phyloP scores from a whole-genome alignment of 2,113 vertebrate genomes.

The Xyrauchen texanus region DNA sequence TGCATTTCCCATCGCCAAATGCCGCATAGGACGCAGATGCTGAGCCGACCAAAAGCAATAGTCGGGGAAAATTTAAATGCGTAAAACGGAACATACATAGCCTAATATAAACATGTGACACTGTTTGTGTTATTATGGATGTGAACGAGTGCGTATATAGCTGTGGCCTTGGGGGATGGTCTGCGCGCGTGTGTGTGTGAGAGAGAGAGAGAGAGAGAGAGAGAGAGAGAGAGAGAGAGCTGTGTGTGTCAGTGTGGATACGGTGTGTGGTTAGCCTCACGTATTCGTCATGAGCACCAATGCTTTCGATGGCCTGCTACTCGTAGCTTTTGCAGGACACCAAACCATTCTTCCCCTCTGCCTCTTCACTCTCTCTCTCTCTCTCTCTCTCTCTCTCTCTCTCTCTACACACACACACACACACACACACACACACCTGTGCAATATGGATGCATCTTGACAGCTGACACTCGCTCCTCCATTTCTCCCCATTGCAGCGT shows the following conservation, averaged over 20 bases:
- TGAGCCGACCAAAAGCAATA: neutral
- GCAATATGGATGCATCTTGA: conserved; percentile 34
- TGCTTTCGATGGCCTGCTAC: conserved; percentile 19
- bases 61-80: neutral
- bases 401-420: neutral
- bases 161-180: conserved; percentile 10
- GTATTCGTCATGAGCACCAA: conserved; percentile 16
- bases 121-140: neutral
- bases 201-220: neutral
- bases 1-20: conserved; percentile 27
- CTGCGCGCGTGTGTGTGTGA: neutral
- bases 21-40: conserved; percentile 29
- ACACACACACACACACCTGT: neutral
- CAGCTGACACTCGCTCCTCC: conserved; percentile 37
- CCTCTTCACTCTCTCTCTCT: neutral
- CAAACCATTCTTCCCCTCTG: neutral
- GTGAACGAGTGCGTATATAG: conserved; percentile 17
- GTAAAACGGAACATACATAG: conserved; percentile 4
- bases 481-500: conserved; percentile 52
- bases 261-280: conserved; percentile 20
- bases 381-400: too few species aligned
- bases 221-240: conserved; percentile 1
- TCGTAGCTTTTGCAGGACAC: neutral
- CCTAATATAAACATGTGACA: neutral
- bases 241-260: neutral